phyloP scores from a whole-genome alignment of 2,888 invertebrate species.

The Caradrina kadenii region DNA sequence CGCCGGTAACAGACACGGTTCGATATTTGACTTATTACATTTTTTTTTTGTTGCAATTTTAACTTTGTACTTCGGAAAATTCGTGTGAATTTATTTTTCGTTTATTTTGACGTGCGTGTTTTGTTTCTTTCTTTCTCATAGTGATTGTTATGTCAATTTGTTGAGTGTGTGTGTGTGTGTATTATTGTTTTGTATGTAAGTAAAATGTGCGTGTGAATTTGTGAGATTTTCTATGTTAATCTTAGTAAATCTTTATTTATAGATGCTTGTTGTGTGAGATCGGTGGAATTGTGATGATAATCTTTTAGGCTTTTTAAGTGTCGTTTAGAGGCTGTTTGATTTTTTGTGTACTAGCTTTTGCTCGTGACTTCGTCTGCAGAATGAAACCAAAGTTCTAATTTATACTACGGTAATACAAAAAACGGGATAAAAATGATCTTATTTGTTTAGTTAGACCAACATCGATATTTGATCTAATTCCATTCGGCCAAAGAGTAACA shows the following conservation, averaged over 20 bases:
- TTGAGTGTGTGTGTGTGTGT: slow-evolving; percentile 28
- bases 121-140: slow-evolving; percentile 22
- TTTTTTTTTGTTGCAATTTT: neutral
- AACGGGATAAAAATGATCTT: too few relatives aligned
- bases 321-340: neutral
- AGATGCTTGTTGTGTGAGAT: slow-evolving; percentile 2
- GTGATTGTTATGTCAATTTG: neutral
- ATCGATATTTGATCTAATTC: too few relatives aligned
- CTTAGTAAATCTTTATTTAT: slow-evolving; percentile 21
- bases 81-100: slow-evolving; percentile 24
- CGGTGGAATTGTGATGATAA: neutral
- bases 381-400: too few relatives aligned
- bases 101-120: slow-evolving; percentile 10
- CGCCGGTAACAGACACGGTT: slow-evolving; percentile 48
- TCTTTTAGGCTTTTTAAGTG: neutral
- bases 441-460: too few relatives aligned
- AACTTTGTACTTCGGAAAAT: slow-evolving; percentile 5
- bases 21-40: slow-evolving; percentile 1
- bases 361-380: too few relatives aligned
- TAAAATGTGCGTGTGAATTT: slow-evolving; percentile 23
- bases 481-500: too few relatives aligned
- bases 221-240: slow-evolving; percentile 43
- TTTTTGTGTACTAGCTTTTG: neutral
- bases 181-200: slow-evolving; percentile 35
- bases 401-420: too few relatives aligned